Percentiles rank a stretch among this genome's conserved stretches.
These are phyloP conservation scores for Terrapene triunguis DNA, from an alignment of 2,113 vertebrate genomes.

Conservation along the genomic window DNA sequence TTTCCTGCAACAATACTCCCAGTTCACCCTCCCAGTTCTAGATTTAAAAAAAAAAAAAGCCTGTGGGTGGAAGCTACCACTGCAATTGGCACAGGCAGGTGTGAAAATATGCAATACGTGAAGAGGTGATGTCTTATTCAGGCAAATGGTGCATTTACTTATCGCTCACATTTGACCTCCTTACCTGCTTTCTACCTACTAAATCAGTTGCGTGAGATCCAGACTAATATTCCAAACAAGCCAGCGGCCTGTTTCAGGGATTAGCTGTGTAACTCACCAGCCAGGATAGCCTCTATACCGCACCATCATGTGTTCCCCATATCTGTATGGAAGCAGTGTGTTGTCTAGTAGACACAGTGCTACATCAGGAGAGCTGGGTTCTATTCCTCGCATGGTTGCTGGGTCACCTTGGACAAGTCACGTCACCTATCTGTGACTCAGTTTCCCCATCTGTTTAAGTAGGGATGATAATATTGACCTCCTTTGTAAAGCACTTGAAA, in stretches of 20 bases:
- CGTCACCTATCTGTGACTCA: not conserved
- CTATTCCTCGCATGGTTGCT: not conserved
- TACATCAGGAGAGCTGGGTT: not conserved
- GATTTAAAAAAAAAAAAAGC: not conserved
- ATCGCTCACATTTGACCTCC: not conserved
- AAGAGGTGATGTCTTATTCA: not conserved
- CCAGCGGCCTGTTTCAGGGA: not conserved
- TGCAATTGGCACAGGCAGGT: not conserved
- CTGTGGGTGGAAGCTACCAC: not conserved
- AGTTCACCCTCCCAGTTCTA: accelerated
- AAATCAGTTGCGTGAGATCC: not conserved
- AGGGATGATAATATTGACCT: not conserved
- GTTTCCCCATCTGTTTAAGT: not conserved
- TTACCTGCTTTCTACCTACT: not conserved
- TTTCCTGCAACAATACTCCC: not conserved
- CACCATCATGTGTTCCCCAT: not conserved
- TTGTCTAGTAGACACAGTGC: not conserved
- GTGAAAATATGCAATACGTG: not conserved
- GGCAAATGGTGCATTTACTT: not conserved
- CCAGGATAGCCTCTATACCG: not conserved
- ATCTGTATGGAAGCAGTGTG: not conserved
- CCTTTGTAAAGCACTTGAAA: not conserved
- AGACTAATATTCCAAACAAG: not conserved
- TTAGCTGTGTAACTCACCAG: not conserved
- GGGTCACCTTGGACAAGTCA: not conserved